Conservation (phyloP, 2,797 vertebrate species). For the Schizopygopsis pylzovi region DNA sequence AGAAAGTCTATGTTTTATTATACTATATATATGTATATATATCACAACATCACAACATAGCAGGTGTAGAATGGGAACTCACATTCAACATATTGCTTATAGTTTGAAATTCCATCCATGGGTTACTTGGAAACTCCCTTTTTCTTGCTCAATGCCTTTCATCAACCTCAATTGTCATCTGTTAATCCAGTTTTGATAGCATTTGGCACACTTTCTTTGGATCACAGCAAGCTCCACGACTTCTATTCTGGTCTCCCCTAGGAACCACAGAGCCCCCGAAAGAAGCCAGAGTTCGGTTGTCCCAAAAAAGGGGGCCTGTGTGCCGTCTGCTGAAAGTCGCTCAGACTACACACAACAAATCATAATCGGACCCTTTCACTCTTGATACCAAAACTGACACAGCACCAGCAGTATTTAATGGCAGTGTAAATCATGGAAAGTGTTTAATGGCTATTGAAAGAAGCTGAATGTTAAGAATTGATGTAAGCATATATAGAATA, state of each 20-base stretch:
- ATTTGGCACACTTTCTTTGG: slow-evolving; percentile 87
- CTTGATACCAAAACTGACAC: neutral
- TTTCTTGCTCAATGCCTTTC: slow-evolving; percentile 70
- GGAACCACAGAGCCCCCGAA: slow-evolving; percentile 81
- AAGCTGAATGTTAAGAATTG: slow-evolving; percentile 74
- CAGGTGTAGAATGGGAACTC: slow-evolving; percentile 35
- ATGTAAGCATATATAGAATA: slow-evolving; percentile 69
- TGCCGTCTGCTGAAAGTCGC: slow-evolving; percentile 72
- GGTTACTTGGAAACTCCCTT: slow-evolving; percentile 80
- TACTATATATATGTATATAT: neutral
- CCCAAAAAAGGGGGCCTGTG: slow-evolving; percentile 68
- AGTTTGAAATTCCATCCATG: slow-evolving; percentile 75
- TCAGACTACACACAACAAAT: slow-evolving; percentile 57
- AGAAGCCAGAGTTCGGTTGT: slow-evolving; percentile 77
- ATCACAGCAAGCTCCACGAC: slow-evolving; percentile 84
- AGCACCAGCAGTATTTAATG: slow-evolving; percentile 58
- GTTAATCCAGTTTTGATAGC: slow-evolving; percentile 87
- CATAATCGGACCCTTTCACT: slow-evolving; percentile 43
- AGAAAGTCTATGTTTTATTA: neutral
- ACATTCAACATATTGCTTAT: slow-evolving; percentile 52
- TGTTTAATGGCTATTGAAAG: slow-evolving; percentile 71
- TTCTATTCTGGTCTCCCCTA: slow-evolving; percentile 83
- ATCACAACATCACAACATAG: slow-evolving; percentile 21
- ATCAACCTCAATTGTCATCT: slow-evolving; percentile 81
- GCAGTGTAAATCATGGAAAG: slow-evolving; percentile 70